Conservation (phyloP, 2,888 invertebrate species). For the Lasioglossum lativentre region DNA sequence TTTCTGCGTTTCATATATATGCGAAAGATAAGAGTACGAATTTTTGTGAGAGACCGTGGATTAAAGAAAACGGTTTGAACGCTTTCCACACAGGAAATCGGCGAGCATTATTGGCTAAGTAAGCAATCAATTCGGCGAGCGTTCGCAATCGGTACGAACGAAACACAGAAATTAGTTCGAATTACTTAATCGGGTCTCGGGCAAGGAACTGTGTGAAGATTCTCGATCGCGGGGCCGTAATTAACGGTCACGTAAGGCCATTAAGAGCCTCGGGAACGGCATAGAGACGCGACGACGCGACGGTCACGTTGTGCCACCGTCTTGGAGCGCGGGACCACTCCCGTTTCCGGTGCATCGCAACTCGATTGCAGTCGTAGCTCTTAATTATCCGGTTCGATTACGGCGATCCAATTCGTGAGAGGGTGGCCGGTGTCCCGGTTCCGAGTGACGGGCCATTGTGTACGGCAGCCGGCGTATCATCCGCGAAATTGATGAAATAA, state of each 20-base stretch:
- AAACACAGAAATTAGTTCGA: neutral
- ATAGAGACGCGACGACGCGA: neutral
- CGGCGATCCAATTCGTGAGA: slow-evolving; percentile 46
- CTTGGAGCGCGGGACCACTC: neutral
- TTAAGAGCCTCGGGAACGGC: neutral
- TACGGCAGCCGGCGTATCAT: slow-evolving; percentile 27
- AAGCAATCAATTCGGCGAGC: neutral
- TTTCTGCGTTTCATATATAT: neutral
- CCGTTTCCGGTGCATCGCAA: slow-evolving; percentile 52
- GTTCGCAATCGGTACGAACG: neutral
- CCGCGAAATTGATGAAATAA: slow-evolving; percentile 43
- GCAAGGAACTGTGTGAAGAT: neutral
- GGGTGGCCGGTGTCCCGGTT: slow-evolving; percentile 27
- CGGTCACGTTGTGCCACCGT: slow-evolving; percentile 10
- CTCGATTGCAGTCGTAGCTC: slow-evolving; percentile 66
- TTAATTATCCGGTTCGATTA: slow-evolving; percentile 72
- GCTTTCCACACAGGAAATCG: neutral
- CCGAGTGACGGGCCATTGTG: slow-evolving; percentile 27
- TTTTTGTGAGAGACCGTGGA: neutral
- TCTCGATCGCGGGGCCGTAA: neutral
- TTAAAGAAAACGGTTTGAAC: neutral
- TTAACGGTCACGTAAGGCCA: slow-evolving; percentile 42
- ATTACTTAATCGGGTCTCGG: slow-evolving; percentile 1
- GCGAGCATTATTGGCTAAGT: neutral
- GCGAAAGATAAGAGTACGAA: neutral